Evolutionary conservation across 1,140 invertebrate species (phyloP), one percentile per base, ranked within the genome.

Genomic region (Limonius californicus): DNA sequence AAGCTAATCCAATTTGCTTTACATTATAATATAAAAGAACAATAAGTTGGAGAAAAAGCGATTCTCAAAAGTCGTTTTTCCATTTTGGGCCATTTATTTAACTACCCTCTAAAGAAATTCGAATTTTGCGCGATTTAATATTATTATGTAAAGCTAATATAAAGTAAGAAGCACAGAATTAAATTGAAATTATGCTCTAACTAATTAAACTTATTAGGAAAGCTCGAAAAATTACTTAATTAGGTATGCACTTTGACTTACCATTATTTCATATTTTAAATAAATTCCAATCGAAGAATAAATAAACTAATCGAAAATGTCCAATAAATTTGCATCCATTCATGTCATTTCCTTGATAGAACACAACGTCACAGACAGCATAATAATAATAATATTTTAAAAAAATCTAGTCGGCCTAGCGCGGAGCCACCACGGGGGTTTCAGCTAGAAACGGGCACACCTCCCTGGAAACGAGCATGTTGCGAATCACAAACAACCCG

Each of bases 191-290:
- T n/a, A n/a, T n/a, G n/a, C n/a, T n/a, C n/a, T n/a, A n/a, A n/a
- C n/a, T n/a, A n/a, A n/a, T n/a, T n/a, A n/a, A n/a, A n/a, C n/a
- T n/a, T n/a, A n/a, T n/a, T n/a, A n/a, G n/a, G n/a, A n/a, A n/a
- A n/a, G n/a, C n/a, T n/a, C n/a, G n/a, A n/a, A n/a, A n/a, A n/a
- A n/a, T n/a, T n/a, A n/a, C n/a, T n/a, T n/a, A n/a, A n/a, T n/a
- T n/a, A n/a, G n/a, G n/a, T n/a, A n/a, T n/a, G n/a, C n/a, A 20
- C 19, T 30, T 56, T 27, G 35, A 70, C 64, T 65, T 59, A 70
- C 69, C 69, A 70, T 70, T 70, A 70, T 70, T 68, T 70, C 69
- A 70, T 70, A 70, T 65, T 69, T 68, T 65, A 64, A 62, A 63
- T 62, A 60, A 63, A 63, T 68, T 54, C 62, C 62, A 61, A 39